Base-by-base conservation (phyloP, 1,140 invertebrate genomes). In the Sitobion miscanthi region DNA sequence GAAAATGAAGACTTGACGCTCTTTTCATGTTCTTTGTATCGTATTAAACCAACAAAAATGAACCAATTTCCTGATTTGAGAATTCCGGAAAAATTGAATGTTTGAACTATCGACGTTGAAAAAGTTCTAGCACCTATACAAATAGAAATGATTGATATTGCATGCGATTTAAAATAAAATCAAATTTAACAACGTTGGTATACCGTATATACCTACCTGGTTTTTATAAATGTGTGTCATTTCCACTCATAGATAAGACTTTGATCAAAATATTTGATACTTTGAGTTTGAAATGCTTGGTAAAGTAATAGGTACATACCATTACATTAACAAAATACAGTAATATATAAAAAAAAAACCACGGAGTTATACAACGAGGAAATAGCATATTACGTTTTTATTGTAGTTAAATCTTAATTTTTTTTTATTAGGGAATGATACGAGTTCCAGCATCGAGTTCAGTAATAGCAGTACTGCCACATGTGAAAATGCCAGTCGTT, bases 401-500 rank as follows among this genome's bases (percentile, higher is more conserved):
- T 77, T n/a, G 5, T 30, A 30, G 30, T 49, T 0, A 87, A n/a
- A 87, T 87, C 14, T 0, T 87, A 90, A 45, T 62, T 90, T 30
- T 69, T 62, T 5, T 62, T 90, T 90, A 62, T 38, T 45, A 90
- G 89, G 20, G 45, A 90, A 90, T 47, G 54, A 90, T 42, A 69
- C 89, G 38, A 69, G 38, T 25, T 8, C 45, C 45, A 54, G 21
- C 30, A 57, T 4, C 25, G 49, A 42, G 54, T n/a, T 92, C 47
- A 85, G 6, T 25, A 92, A 85, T 23, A 83, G 20, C 77, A 85
- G 30, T 69, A 88, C 42, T 38, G n/a, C 77, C 54, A 17, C 30
- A 7, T 93, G 93, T 30, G 23, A 93, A 93, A 93, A 93, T 54
- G 45, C 25, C 30, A 89, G 52, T 20, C 85, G 62, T 89, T 94